Evolutionary conservation across 2,113 vertebrate genomes (phyloP), one percentile per base, ranked within the genome.

Genomic region (Rafetus swinhoei): DNA sequence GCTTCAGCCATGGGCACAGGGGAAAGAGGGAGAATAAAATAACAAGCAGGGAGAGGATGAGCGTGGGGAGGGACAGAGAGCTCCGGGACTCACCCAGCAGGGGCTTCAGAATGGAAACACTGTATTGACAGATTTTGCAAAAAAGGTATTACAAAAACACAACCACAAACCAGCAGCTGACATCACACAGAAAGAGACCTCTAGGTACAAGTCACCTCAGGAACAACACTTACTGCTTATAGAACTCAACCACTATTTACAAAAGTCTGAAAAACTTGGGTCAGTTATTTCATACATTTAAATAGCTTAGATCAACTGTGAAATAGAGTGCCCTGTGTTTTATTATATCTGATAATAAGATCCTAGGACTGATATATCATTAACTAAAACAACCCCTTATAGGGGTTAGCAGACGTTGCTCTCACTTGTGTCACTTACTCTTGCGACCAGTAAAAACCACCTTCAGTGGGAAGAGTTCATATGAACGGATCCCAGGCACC

Each of bases 101-200:
- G 1, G 90, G 76, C 29, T 55, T 80, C 81, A 15, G 90, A 79
- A 54, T 77, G 94, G 89, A 83, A 95, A 97, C 96, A 96, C 93
- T 93, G 97, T 95, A 97, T 92, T 96, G 95, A 96, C 95, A 13
- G 90, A 90, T 93, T 92, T 91, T 96, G 95, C 96, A 94, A 95
- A 77, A 65, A 95, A 93, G 92, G 91, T 69, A 19, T 92, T 95
- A 97, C 97, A 93, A 96, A 96, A 76, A 91, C 93, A 96, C 95
- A 2, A 90, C 45, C 96, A 97, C 96, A 7, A 94, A 95, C 35
- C 93, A 95, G 96, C 97, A 96, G 94, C 91, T 4, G 93, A 97
- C 95, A 2, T 95, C 35, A 95, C 96, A 96, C 69, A 81, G 96
- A 81, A 94, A 96, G 92, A 96, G 96, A 97, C 91, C 76, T 84